Evolutionary conservation across 2,113 vertebrate species (phyloP).

Genomic region (Alexandromys fortis): DNA sequence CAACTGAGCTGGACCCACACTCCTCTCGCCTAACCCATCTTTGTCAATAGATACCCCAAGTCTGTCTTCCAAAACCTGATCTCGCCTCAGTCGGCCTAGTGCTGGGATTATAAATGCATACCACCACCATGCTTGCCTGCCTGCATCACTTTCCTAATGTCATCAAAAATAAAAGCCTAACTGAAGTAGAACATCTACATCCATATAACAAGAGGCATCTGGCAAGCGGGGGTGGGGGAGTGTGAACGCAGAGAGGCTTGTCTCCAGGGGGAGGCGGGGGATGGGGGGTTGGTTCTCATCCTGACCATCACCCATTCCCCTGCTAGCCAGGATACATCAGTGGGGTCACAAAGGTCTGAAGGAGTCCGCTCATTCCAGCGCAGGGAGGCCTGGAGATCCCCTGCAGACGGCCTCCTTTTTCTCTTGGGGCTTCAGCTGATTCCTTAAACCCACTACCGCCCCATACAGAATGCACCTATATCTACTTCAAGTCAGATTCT

Average conservation of each 20-base stretch:
- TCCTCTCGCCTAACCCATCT: neutral
- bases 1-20: neutral
- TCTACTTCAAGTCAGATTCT: neutral
- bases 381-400: neutral
- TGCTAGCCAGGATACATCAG: neutral
- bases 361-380: neutral
- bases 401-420: too few relatives aligned
- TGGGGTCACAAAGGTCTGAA: rapidly evolving
- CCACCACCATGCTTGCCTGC: neutral
- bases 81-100: neutral
- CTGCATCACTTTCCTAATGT: neutral
- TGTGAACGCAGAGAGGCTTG: neutral
- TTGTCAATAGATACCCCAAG: neutral
- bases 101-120: neutral
- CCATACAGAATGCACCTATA: neutral
- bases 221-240: neutral
- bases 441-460: neutral
- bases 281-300: neutral
- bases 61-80: neutral
- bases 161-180: neutral
- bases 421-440: neutral
- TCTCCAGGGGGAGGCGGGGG: neutral
- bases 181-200: neutral
- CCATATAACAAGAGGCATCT: neutral
- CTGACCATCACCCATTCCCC: rapidly evolving